These are phyloP conservation scores for Telmatherina bonti DNA, from an alignment of 2,797 vertebrate genomes.

Conservation along the genomic window DNA sequence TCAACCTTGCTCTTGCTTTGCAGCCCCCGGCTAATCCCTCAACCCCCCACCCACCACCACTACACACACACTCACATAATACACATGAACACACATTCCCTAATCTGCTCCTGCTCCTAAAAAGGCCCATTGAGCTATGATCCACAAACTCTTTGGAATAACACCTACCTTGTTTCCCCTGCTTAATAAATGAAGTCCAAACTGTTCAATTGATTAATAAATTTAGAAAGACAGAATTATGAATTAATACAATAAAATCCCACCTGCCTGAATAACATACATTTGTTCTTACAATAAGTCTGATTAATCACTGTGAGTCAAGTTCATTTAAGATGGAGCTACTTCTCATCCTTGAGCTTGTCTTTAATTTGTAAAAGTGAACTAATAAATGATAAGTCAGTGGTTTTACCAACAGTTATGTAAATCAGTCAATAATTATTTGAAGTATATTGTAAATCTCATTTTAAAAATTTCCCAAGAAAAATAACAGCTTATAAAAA, in stretches of 20 bases:
- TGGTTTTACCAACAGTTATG: not conserved
- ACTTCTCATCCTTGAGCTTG: not conserved
- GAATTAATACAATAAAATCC: not conserved
- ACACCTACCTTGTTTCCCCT: not conserved
- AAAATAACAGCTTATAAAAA: not conserved
- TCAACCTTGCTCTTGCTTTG: slow-evolving; percentile 63
- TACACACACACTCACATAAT: slow-evolving; percentile 5
- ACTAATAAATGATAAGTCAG: not conserved
- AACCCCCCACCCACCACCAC: not conserved
- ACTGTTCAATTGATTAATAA: not conserved
- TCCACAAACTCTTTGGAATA: slow-evolving; percentile 13
- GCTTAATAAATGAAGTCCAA: not conserved
- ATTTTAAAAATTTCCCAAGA: not conserved
- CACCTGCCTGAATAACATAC: not conserved
- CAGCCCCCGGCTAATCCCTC: slow-evolving; percentile 21
- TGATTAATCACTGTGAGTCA: no score
- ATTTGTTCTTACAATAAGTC: not conserved
- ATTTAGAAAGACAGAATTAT: not conserved
- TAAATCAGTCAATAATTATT: not conserved
- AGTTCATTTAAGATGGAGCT: not conserved
- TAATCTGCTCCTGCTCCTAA: slow-evolving; percentile 14
- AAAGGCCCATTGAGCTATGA: slow-evolving; percentile 11
- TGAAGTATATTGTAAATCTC: not conserved
- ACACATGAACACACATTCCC: slow-evolving; percentile 17
- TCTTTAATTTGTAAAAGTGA: not conserved